phyloP scores from a whole-genome alignment of 1,140 invertebrate genomes.

The Musca vetustissima region DNA sequence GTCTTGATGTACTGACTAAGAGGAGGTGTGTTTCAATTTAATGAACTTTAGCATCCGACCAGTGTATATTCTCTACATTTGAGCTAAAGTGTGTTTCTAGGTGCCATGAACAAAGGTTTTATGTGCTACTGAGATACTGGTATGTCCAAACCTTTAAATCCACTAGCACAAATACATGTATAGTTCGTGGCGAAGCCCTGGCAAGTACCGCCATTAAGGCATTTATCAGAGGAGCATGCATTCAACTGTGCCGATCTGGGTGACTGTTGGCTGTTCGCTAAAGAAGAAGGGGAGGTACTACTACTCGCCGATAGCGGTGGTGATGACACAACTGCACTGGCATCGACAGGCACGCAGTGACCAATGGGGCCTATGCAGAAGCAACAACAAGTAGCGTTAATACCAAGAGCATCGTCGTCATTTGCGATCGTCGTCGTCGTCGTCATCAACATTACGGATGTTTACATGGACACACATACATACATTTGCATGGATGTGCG shows the following conservation, averaged over 20 bases:
- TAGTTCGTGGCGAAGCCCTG: constrained; percentile 56
- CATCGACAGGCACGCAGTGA: constrained; percentile 50
- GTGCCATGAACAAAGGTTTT: neutral
- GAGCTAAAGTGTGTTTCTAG: neutral
- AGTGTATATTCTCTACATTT: neutral
- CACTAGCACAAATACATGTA: constrained; percentile 60
- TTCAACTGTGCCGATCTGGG: constrained; percentile 49
- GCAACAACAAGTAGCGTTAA: neutral
- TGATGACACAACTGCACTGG: constrained; percentile 38
- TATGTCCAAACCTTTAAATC: constrained; percentile 59
- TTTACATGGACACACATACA: too few relatives aligned
- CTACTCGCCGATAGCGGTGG: constrained; percentile 20
- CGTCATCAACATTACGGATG: too few relatives aligned
- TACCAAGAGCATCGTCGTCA: neutral
- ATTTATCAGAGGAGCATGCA: constrained; percentile 54
- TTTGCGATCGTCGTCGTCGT: neutral
- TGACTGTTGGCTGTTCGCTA: constrained; percentile 11
- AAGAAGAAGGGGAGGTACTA: constrained; percentile 33
- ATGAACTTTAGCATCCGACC: neutral
- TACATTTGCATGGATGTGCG: too few relatives aligned
- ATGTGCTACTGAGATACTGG: too few relatives aligned
- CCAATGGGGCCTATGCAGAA: constrained; percentile 49
- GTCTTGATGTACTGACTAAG: neutral
- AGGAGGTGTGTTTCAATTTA: neutral
- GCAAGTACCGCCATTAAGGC: constrained; percentile 57